These are phyloP conservation scores for Metridium senile DNA, from an alignment of 92 coral and sea anemone genomes.

Conservation along the genomic window DNA sequence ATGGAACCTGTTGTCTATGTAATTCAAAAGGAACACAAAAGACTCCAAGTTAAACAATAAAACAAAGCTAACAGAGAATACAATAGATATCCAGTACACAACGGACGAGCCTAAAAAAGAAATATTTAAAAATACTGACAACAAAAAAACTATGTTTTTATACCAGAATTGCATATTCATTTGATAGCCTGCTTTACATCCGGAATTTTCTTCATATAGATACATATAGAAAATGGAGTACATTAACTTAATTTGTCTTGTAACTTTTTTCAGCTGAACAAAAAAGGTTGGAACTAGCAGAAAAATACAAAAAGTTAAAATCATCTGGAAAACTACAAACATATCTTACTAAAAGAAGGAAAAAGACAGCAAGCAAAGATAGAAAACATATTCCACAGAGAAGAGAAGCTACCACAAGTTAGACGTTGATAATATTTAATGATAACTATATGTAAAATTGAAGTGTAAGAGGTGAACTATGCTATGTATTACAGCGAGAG, in stretches of 20 bases:
- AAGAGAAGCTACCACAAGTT: slow-evolving; percentile 49
- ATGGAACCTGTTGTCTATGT: too few relatives aligned
- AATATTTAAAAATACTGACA: background rate
- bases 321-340: slow-evolving; percentile 81
- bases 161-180: too few relatives aligned
- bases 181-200: too few relatives aligned
- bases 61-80: too few relatives aligned
- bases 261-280: slow-evolving; percentile 68
- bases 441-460: background rate
- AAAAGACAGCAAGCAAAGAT: slow-evolving; percentile 90
- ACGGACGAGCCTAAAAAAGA: too few relatives aligned
- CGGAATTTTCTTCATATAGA: too few relatives aligned
- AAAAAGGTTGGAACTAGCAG: slow-evolving; percentile 89
- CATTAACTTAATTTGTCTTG: background rate
- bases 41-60: too few relatives aligned
- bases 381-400: slow-evolving; percentile 78
- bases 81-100: too few relatives aligned
- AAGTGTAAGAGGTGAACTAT: background rate
- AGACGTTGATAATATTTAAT: background rate
- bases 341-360: slow-evolving; percentile 77
- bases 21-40: too few relatives aligned
- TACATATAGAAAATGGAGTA: too few relatives aligned
- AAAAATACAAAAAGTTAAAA: slow-evolving; percentile 80
- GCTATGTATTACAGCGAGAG: background rate
- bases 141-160: too few relatives aligned